Evolutionary conservation across 2,797 vertebrate species (phyloP).

Genomic region (Ara ararauna): DNA sequence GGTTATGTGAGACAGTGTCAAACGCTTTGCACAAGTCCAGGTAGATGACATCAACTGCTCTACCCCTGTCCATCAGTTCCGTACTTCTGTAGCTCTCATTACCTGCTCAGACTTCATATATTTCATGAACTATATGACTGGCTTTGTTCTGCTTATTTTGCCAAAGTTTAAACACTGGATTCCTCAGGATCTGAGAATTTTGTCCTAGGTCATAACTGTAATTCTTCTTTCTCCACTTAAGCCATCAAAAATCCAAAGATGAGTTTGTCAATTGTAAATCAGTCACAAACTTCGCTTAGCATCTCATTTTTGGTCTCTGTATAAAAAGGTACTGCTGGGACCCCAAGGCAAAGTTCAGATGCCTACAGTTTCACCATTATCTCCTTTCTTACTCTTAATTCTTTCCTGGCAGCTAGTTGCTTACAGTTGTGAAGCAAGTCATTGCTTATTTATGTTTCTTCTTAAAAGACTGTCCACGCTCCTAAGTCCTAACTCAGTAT

Average conservation of each 20-base stretch:
- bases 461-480: background rate
- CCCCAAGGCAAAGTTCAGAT: background rate
- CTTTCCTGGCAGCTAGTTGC: background rate
- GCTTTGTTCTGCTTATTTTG: background rate
- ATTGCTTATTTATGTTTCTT: background rate
- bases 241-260: background rate
- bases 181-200: background rate
- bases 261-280: background rate
- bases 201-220: background rate
- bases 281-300: background rate
- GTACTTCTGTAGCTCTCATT: background rate
- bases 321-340: background rate
- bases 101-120: background rate
- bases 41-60: too few relatives aligned
- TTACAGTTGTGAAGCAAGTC: background rate
- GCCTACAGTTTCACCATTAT: background rate
- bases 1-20: too few relatives aligned
- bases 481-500: background rate
- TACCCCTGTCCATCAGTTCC: too few relatives aligned
- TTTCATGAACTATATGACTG: background rate
- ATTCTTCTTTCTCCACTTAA: background rate
- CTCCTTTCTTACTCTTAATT: background rate
- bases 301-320: background rate
- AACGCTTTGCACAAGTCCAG: too few relatives aligned
- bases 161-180: background rate